Base-by-base conservation (phyloP, 2,888 invertebrate genomes). In the Drosophila melanosoma region DNA sequence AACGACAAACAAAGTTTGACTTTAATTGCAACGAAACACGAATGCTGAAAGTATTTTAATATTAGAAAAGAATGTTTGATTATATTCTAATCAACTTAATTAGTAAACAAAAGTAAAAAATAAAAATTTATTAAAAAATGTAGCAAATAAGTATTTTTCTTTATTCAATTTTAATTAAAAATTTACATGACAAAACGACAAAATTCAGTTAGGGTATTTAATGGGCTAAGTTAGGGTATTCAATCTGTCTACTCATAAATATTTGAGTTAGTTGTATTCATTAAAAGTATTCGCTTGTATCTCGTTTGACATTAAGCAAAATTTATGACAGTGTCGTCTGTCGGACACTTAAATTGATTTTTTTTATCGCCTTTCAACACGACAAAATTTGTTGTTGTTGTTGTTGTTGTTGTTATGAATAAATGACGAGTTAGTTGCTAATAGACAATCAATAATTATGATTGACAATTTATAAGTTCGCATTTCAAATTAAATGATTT, bases 351-450 rank as follows among this genome's bases (percentile, higher is more conserved):
- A 81, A 86, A 83, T 88, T 76, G 84, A 79, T 81, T 76, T 82
- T 81, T 82, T 87, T 83, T 90, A 87, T 90, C 87, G 87, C 82
- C 79, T 86, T 87, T 86, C 84, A 84, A 74, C 86, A 87, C 89
- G 86, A 74, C 65, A 80, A 54, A 51, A 29, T 20, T 26, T 26
- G 29, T 29, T 6, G 29, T 29, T 29, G 29, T 29, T 29, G 29
- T 29, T 29, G 29, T 45, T 58, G 36, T 53, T 69, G 64, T 26
- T 63, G 66, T 32, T 57, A 54, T 71, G 81, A 61, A 85, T 87
- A 85, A 89, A 87, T 85, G 77, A 87, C 68, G 56, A 71, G 40
- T 29, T 38, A 60, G 58, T 52, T 59, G 54, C 73, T 80, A 85
- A 85, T 85, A 75, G 78, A 85, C 86, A 87, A 89, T 89, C 85